Evolutionary conservation across 1,140 invertebrate species (phyloP).

Genomic region (Drosophila kanapiae): DNA sequence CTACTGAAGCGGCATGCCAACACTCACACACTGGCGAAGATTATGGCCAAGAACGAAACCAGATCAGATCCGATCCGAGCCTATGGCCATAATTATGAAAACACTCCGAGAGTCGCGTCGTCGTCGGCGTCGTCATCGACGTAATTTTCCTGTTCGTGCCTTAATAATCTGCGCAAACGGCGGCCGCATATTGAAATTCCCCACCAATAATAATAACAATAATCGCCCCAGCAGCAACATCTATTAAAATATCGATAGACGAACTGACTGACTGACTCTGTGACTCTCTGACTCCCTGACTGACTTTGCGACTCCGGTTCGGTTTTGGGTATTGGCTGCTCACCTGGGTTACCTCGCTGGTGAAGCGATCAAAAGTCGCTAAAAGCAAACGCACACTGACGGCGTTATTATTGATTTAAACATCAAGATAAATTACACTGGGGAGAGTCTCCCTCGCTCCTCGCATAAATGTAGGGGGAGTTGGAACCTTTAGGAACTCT

Average conservation of each 20-base stretch:
- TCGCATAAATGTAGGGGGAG: background rate
- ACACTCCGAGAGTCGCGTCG: slow-evolving; percentile 49
- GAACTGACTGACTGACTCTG: slow-evolving; percentile 38
- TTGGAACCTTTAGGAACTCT: slow-evolving; percentile 40
- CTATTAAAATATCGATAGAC: slow-evolving; percentile 61
- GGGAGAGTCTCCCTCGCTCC: slow-evolving; percentile 32
- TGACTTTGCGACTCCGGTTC: slow-evolving; percentile 26
- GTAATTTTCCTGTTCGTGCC: slow-evolving; percentile 67
- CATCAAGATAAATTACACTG: slow-evolving; percentile 84
- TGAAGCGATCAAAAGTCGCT: slow-evolving; percentile 65
- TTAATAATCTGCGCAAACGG: slow-evolving; percentile 76
- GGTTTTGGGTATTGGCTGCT: slow-evolving; percentile 22
- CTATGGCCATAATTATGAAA: slow-evolving; percentile 78
- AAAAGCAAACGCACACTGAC: slow-evolving; percentile 75
- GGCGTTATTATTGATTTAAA: slow-evolving; percentile 85
- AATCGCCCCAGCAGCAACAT: slow-evolving; percentile 57
- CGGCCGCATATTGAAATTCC: slow-evolving; percentile 73
- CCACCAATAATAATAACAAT: slow-evolving; percentile 63
- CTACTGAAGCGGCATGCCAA: slow-evolving; percentile 53
- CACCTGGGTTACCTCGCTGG: slow-evolving; percentile 31
- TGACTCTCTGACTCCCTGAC: slow-evolving; percentile 34
- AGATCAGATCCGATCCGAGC: slow-evolving; percentile 64
- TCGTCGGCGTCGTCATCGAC: slow-evolving; percentile 52
- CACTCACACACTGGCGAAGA: slow-evolving; percentile 32
- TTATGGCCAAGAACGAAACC: slow-evolving; percentile 67